Evolutionary conservation across 2,797 vertebrate species (phyloP).

Genomic region (Pseudomugil tenellus): DNA sequence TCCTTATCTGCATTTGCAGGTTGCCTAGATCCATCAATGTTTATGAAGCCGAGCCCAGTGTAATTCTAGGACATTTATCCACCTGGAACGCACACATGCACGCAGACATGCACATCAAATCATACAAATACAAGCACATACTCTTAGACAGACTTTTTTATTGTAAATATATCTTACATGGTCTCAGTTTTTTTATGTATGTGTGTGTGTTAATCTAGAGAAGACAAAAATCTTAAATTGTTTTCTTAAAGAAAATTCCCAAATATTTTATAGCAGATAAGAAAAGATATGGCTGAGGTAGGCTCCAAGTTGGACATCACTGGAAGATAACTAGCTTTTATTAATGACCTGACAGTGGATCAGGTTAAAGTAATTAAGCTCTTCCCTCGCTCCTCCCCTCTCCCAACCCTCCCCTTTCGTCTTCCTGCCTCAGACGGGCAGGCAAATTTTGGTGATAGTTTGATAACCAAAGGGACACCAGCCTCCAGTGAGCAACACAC

Average conservation of each 20-base stretch:
- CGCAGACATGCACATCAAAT: constrained; percentile 63
- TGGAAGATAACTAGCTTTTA: constrained; percentile 96
- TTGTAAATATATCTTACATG: constrained; percentile 72
- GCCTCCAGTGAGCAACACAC: constrained; percentile 71
- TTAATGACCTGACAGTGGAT: constrained; percentile 98
- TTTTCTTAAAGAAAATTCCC: constrained; percentile 84
- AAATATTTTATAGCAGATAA: constrained; percentile 96
- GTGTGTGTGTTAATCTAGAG: constrained; percentile 64
- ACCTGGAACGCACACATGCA: constrained; percentile 65
- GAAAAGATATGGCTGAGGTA: constrained; percentile 80
- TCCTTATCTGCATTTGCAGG: constrained; percentile 97
- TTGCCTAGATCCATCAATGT: constrained; percentile 93
- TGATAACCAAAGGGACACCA: constrained; percentile 89
- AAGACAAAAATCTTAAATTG: constrained; percentile 88
- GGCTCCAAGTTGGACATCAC: constrained; percentile 80
- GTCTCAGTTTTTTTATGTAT: constrained; percentile 56
- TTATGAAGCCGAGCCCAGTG: constrained; percentile 79
- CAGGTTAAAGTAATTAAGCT: constrained; percentile 96
- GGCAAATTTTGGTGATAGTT: constrained; percentile 97
- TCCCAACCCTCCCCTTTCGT: constrained; percentile 51
- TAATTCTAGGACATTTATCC: constrained; percentile 84
- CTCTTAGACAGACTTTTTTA: constrained; percentile 76
- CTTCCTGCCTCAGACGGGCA: constrained; percentile 83
- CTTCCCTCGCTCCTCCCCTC: constrained; percentile 72
- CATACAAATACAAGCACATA: constrained; percentile 62